These are phyloP conservation scores for Sphaeramia orbicularis DNA, from an alignment of 2,797 vertebrate genomes.

Conservation along the genomic window DNA sequence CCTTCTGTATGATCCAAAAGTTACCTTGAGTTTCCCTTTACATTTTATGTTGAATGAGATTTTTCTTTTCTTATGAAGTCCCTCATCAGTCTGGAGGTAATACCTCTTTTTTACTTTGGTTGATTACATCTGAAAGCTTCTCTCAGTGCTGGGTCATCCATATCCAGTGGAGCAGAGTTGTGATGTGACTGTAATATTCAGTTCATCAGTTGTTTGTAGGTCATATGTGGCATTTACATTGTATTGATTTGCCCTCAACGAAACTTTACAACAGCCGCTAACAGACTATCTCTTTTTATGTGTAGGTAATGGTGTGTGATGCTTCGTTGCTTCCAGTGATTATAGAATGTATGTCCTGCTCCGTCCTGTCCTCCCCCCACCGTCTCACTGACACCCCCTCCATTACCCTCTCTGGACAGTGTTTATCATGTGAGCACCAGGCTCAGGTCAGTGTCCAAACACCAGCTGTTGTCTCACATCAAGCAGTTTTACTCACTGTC, in stretches of 20 bases:
- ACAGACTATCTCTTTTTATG: not conserved
- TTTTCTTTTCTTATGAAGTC: too few relatives aligned
- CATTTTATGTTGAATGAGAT: too few relatives aligned
- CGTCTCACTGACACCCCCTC: slow-evolving; percentile 51
- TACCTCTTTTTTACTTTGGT: too few relatives aligned
- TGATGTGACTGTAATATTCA: too few relatives aligned
- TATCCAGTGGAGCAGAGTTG: too few relatives aligned
- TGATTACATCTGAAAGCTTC: too few relatives aligned
- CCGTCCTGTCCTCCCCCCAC: slow-evolving; percentile 46
- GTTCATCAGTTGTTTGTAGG: too few relatives aligned
- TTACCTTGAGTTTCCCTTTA: too few relatives aligned
- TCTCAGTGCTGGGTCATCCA: too few relatives aligned
- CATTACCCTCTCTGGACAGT: slow-evolving; percentile 77
- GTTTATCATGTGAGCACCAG: slow-evolving; percentile 72
- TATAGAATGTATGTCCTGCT: slow-evolving; percentile 82
- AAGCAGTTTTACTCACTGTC: not conserved
- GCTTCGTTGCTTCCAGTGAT: slow-evolving; percentile 72
- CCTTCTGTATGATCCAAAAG: too few relatives aligned
- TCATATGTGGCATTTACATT: too few relatives aligned
- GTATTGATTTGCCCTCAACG: not conserved
- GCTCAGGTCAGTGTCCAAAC: slow-evolving; percentile 64
- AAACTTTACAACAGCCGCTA: not conserved
- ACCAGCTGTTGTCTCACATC: not conserved
- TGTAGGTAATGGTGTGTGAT: slow-evolving; percentile 77
- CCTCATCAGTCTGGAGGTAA: too few relatives aligned